A percentile compares a stretch with the other conserved stretches of the same genome.
phyloP scores from a whole-genome alignment of 2,113 vertebrate genomes.

The Microtus ochrogaster region DNA sequence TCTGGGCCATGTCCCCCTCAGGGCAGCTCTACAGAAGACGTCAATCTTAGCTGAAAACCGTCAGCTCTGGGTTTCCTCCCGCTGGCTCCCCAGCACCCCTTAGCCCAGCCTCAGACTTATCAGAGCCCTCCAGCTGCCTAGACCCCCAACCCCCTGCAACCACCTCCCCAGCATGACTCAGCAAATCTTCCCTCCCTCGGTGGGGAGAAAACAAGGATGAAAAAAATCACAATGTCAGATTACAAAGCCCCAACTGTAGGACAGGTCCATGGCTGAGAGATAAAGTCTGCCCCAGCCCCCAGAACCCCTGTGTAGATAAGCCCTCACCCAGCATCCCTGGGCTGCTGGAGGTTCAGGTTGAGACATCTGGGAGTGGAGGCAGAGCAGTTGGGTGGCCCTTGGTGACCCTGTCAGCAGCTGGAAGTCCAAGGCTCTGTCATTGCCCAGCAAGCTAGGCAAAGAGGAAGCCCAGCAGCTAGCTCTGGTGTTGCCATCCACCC shows the following conservation, averaged over 20 bases:
- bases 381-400: neutral
- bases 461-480: conserved; percentile 52
- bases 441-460: neutral
- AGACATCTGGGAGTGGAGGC: neutral
- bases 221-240: conserved; percentile 91
- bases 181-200: conserved; percentile 86
- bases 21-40: neutral
- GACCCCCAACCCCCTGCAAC: conserved; percentile 64
- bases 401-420: neutral
- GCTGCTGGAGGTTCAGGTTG: neutral
- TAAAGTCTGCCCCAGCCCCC: conserved; percentile 64
- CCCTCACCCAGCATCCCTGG: neutral
- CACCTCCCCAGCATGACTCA: conserved; percentile 86
- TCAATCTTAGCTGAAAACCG: conserved; percentile 82
- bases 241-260: conserved; percentile 81
- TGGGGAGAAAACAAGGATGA: conserved; percentile 74
- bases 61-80: conserved; percentile 74
- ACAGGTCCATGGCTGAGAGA: conserved; percentile 65
- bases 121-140: conserved; percentile 83
- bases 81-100: conserved; percentile 68
- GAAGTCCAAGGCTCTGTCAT: neutral
- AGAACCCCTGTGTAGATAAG: conserved; percentile 26
- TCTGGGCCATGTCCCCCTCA: neutral
- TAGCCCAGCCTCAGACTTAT: conserved; percentile 83
- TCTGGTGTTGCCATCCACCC: neutral